These are phyloP conservation scores for Siderastrea radians DNA, from an alignment of 92 coral and sea anemone genomes.

Conservation along the genomic window DNA sequence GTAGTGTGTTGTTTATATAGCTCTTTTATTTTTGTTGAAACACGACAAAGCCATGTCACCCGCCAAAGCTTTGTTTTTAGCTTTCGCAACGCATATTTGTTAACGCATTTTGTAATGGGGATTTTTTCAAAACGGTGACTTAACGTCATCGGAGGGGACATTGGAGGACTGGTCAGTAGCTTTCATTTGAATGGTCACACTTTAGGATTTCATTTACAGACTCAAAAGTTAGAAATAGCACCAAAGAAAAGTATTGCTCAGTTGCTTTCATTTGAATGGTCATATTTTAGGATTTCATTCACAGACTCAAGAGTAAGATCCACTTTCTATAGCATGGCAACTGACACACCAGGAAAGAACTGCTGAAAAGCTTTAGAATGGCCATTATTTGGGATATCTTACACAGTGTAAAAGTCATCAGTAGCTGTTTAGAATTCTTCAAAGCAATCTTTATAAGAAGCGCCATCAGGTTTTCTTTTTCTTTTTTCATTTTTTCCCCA, in stretches of 20 bases:
- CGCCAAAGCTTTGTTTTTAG: no score
- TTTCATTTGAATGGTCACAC: background rate
- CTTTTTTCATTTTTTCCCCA: no score
- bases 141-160: no score
- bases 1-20: no score
- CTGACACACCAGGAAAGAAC: background rate
- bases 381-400: background rate
- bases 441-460: no score
- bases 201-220: background rate
- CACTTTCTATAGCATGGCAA: background rate
- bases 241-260: background rate
- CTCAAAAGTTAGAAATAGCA: background rate
- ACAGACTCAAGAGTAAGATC: background rate
- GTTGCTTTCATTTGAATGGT: background rate
- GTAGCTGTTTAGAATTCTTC: no score
- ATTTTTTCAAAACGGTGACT: no score
- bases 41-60: no score
- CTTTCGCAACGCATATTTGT: no score
- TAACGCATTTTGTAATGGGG: no score
- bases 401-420: background rate
- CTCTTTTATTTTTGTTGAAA: no score
- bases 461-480: no score
- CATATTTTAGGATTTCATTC: background rate
- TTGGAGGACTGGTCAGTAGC: background rate
- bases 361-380: background rate